Conservation (phyloP, 2,113 vertebrate genomes). For the Pseudorhombus dupliciocellatus region DNA sequence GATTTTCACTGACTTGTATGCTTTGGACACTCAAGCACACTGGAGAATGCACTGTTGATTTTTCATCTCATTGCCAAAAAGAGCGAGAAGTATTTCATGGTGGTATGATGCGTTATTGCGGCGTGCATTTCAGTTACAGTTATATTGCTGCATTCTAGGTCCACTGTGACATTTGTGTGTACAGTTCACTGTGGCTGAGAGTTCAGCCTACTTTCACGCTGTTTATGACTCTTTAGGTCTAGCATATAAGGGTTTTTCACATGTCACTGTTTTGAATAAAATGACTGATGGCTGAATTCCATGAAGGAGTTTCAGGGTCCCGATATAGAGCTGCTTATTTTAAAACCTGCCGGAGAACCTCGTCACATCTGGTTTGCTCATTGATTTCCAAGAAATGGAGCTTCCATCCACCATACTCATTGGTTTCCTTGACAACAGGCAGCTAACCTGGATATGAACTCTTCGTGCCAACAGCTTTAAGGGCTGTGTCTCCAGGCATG, state of each 20-base stretch:
- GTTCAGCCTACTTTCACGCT: slow-evolving; percentile 6
- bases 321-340: slow-evolving; percentile 5
- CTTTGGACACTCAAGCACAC: not conserved
- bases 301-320: not conserved
- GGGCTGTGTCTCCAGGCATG: slow-evolving; percentile 27
- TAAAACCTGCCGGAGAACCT: slow-evolving; percentile 15
- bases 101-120: too few relatives aligned
- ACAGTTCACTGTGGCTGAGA: too few relatives aligned
- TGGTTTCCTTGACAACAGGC: slow-evolving; percentile 59
- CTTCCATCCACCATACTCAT: slow-evolving; percentile 6
- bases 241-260: not conserved
- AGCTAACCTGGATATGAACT: slow-evolving; percentile 57
- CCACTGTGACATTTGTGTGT: too few relatives aligned
- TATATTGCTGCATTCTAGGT: not conserved
- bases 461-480: slow-evolving; percentile 22
- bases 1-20: not conserved
- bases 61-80: too few relatives aligned
- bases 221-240: not conserved
- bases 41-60: too few relatives aligned
- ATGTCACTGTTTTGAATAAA: not conserved
- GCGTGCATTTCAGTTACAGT: too few relatives aligned
- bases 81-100: too few relatives aligned
- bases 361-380: slow-evolving; percentile 20
- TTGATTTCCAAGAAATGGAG: slow-evolving; percentile 44
- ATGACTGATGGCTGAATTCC: not conserved